phyloP scores from a whole-genome alignment of 2,888 invertebrate species.

The Pammene aurita region DNA sequence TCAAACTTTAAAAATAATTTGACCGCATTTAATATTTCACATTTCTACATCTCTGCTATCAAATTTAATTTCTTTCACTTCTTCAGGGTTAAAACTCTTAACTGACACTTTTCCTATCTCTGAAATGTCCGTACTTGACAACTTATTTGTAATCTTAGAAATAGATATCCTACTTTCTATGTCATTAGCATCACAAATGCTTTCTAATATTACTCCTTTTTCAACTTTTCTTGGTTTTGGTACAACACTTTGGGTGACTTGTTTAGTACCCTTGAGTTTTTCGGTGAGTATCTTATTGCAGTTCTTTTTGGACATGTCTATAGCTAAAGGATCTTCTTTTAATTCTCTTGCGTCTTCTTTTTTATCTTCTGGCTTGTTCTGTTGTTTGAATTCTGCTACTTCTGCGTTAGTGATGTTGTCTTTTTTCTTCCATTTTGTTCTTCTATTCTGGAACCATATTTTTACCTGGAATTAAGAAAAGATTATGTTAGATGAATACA shows the following conservation, averaged over 20 bases:
- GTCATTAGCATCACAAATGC: constrained; percentile 72
- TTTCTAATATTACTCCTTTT: constrained; percentile 69
- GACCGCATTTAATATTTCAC: constrained; percentile 52
- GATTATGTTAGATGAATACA: constrained; percentile 21
- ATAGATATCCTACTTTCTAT: constrained; percentile 81
- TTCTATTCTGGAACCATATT: constrained; percentile 95
- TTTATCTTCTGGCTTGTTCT: constrained; percentile 73
- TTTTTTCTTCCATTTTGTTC: constrained; percentile 92
- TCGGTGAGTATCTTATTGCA: constrained; percentile 73
- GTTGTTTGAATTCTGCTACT: constrained; percentile 91
- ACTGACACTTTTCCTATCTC: constrained; percentile 64
- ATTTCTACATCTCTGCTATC: constrained; percentile 76
- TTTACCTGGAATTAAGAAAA: constrained; percentile 87
- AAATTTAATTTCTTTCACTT: constrained; percentile 71
- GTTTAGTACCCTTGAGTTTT: constrained; percentile 68
- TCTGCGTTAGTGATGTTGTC: constrained; percentile 95
- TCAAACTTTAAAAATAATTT: constrained; percentile 18
- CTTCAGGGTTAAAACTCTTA: constrained; percentile 74
- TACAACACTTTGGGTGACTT: constrained; percentile 53
- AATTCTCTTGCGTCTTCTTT: constrained; percentile 52
- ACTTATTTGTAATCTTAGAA: constrained; percentile 78
- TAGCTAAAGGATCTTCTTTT: constrained; percentile 69
- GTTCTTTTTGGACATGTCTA: constrained; percentile 76
- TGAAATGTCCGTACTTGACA: constrained; percentile 70
- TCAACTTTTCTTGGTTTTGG: constrained; percentile 72